phyloP scores from a whole-genome alignment of 2,888 invertebrate species.

The Nipponacmea schrenckii region DNA sequence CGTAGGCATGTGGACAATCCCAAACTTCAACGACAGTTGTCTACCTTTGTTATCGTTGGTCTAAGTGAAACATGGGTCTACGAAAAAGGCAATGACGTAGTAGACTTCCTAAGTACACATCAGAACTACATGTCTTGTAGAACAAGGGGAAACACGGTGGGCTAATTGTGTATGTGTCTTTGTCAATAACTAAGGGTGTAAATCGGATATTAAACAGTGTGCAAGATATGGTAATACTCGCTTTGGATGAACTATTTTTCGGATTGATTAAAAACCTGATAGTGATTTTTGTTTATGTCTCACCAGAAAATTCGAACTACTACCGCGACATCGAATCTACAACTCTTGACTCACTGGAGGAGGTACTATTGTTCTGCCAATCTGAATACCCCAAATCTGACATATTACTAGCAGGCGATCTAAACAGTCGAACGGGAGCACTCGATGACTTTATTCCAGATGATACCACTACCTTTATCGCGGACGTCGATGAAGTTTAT shows the following conservation, averaged over 20 bases:
- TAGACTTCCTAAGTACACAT: neutral
- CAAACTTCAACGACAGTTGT: neutral
- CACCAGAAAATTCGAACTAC: neutral
- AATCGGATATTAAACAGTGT: neutral
- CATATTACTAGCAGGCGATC: neutral
- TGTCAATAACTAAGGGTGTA: neutral
- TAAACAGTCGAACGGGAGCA: neutral
- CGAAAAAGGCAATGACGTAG: neutral
- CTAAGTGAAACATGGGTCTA: slow-evolving; percentile 2
- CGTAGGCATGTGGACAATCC: neutral
- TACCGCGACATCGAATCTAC: neutral
- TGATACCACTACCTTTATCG: neutral
- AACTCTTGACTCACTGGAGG: neutral
- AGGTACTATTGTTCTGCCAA: neutral
- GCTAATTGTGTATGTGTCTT: neutral
- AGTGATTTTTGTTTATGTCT: neutral
- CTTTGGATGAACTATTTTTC: neutral
- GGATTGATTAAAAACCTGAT: neutral
- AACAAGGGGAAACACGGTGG: slow-evolving; percentile 2
- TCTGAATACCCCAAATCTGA: neutral
- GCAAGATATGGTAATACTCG: neutral
- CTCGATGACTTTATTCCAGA: neutral
- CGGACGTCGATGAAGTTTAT: neutral
- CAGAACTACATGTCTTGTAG: neutral
- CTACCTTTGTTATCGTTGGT: neutral